A percentile compares a stretch with the other conserved stretches of the same genome.
Evolutionary conservation across 2,113 vertebrate species (phyloP).

Genomic region (Otis tarda): DNA sequence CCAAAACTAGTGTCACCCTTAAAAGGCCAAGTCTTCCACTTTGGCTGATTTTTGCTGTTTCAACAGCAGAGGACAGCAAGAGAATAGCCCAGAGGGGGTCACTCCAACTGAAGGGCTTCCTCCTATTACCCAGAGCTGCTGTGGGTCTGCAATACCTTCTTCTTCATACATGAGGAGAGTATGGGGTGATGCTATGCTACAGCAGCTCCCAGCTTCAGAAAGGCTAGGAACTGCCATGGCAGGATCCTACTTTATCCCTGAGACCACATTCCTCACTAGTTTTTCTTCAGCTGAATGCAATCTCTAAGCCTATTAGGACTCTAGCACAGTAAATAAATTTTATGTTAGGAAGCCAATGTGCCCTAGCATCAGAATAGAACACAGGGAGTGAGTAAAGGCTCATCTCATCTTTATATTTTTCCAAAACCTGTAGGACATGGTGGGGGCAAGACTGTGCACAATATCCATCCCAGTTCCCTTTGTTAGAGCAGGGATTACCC

Average conservation of each 20-base stretch:
- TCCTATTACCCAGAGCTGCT: neutral
- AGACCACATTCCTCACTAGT: neutral
- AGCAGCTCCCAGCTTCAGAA: neutral
- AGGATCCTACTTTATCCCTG: neutral
- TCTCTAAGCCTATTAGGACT: neutral
- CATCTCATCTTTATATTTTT: neutral
- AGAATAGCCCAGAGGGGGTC: neutral
- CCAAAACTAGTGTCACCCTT: fast-evolving
- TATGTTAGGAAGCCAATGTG: neutral
- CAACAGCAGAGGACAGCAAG: neutral
- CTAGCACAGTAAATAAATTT: neutral
- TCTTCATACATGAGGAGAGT: neutral
- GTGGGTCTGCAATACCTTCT: neutral
- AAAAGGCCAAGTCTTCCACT: neutral
- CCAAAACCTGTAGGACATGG: neutral
- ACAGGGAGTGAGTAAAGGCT: neutral
- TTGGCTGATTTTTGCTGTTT: neutral
- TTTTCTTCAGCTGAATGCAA: neutral
- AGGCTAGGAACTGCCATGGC: neutral
- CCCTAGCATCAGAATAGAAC: neutral
- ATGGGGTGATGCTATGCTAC: neutral
- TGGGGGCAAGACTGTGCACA: neutral
- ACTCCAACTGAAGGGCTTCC: neutral
- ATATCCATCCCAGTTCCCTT: neutral
- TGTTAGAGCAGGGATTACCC: neutral